phyloP scores from a whole-genome alignment of 1,140 invertebrate species.

The Sycophaga agraensis region DNA sequence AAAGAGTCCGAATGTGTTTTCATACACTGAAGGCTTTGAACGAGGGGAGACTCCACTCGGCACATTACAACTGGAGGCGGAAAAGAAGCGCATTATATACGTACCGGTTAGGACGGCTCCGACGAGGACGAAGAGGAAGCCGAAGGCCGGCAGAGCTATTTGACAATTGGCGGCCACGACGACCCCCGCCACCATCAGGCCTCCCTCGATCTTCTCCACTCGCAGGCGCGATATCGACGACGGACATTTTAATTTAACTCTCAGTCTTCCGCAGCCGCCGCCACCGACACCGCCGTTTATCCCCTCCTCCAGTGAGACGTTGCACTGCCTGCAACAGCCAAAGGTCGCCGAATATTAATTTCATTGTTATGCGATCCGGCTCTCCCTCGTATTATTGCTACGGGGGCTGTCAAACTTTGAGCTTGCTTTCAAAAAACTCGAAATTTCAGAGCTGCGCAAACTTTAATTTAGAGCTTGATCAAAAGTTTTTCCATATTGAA shows the following conservation, averaged over 20 bases:
- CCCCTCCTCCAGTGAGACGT: conserved; percentile 53
- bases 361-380: too few relatives aligned
- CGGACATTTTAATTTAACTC: conserved; percentile 63
- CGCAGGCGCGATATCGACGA: conserved; percentile 63
- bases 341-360: too few relatives aligned
- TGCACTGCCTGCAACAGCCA: conserved; percentile 56
- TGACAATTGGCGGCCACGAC: conserved; percentile 75
- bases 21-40: too few relatives aligned
- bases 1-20: too few relatives aligned
- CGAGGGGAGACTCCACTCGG: too few relatives aligned
- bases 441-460: too few relatives aligned
- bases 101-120: conserved; percentile 72
- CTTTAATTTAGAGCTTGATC: too few relatives aligned
- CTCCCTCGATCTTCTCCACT: conserved; percentile 74
- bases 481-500: too few relatives aligned
- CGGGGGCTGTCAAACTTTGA: too few relatives aligned
- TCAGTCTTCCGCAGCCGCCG: conserved; percentile 40
- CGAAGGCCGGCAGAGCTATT: conserved; percentile 73
- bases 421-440: too few relatives aligned
- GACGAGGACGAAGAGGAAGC: conserved; percentile 71
- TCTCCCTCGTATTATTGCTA: too few relatives aligned
- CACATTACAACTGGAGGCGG: too few relatives aligned
- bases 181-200: conserved; percentile 71
- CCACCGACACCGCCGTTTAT: conserved; percentile 22
- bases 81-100: not conserved